A percentile compares a stretch with the other conserved stretches of the same genome.
Evolutionary conservation across 2,888 invertebrate species (phyloP).

Genomic region (Drosophila kambysellisi): DNA sequence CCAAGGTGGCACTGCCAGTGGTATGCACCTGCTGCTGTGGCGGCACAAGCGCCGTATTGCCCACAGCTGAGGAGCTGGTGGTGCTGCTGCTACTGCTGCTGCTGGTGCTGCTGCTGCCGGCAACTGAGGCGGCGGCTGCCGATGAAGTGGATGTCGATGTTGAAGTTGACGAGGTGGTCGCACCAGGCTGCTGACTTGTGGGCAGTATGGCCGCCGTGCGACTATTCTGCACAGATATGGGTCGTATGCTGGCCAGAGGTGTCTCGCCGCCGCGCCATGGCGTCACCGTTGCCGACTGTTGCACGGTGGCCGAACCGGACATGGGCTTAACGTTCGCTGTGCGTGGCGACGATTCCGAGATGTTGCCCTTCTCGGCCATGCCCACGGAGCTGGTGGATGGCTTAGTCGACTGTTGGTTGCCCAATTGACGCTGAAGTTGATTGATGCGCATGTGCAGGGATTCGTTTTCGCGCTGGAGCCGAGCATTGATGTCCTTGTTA

Average conservation of each 20-base stretch:
- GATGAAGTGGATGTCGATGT: conserved; percentile 76
- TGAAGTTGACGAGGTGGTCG: conserved; percentile 71
- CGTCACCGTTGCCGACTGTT: conserved; percentile 86
- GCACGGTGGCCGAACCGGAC: conserved; percentile 88
- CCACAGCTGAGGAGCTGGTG: conserved; percentile 59
- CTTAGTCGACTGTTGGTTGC: conserved; percentile 88
- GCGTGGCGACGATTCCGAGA: conserved; percentile 87
- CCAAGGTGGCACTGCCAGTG: conserved; percentile 84
- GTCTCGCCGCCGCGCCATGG: conserved; percentile 92
- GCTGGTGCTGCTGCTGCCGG: conserved; percentile 49
- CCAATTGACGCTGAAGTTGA: conserved; percentile 89
- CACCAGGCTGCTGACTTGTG: conserved; percentile 86
- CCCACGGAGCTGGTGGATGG: conserved; percentile 89
- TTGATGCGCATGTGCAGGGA: conserved; percentile 89
- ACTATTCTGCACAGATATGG: conserved; percentile 91
- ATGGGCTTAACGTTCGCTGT: conserved; percentile 98
- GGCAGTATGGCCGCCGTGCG: conserved; percentile 92
- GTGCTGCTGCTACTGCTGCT: conserved; percentile 54
- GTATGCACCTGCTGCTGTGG: conserved; percentile 88
- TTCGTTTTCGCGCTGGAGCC: conserved; percentile 88
- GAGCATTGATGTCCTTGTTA: conserved; percentile 86
- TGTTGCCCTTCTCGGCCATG: conserved; percentile 86
- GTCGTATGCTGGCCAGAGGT: conserved; percentile 95
- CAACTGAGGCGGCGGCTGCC: conserved; percentile 50
- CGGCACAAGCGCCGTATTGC: conserved; percentile 87